Base-by-base conservation (phyloP, 1,140 invertebrate species). In the Penaeus japonicus region DNA sequence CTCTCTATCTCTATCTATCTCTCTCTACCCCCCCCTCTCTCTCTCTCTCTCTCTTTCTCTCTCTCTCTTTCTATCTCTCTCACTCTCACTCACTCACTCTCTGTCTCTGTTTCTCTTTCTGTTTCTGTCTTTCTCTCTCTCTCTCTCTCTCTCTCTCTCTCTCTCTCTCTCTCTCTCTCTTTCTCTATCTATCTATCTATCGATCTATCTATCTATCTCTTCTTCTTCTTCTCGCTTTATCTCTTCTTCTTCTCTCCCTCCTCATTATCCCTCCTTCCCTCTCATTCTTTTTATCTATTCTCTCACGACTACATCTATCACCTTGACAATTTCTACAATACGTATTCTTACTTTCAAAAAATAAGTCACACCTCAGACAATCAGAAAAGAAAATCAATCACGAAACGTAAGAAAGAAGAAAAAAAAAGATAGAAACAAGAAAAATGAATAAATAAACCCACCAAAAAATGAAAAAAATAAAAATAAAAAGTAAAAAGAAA, bases 151-250 rank as follows among this genome's bases (percentile, higher is more conserved):
- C 73, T 15, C 70, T 75, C 70, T 15, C n/a, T 24, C 70, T 24
- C 70, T 75, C 70, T 75, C 7, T 75, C 70, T 75, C 70, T 75
- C 7, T 75, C n/a, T 75, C 7, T 75, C 70, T 75, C 70, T 75
- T 10, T 75, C n/a, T 24, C 2, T 24, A 10, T 15, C 70, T 75
- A 2, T 75, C 70, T 75, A 4, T 75, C 70, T 75, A 7, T 75
- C 70, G 7, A 7, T 75, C 70, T 15, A 12, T 75, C 73, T 77
- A 1, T 5, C 73, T 77, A 22, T 30, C 73, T 77, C 73, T 77
- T 24, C 30, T 24, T 77, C 73, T 77, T 24, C 30, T 24, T 77
- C 73, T 77, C 73, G 24, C 73, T 77, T 24, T 77, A 22, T 77
- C 73, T 77, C 73, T 77, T 24, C 30, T 24, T 77, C 73, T 77